A percentile compares a stretch with the other conserved stretches of the same genome.
Conservation (phyloP, 2,113 vertebrate genomes). For the Cebidichthys violaceus region DNA sequence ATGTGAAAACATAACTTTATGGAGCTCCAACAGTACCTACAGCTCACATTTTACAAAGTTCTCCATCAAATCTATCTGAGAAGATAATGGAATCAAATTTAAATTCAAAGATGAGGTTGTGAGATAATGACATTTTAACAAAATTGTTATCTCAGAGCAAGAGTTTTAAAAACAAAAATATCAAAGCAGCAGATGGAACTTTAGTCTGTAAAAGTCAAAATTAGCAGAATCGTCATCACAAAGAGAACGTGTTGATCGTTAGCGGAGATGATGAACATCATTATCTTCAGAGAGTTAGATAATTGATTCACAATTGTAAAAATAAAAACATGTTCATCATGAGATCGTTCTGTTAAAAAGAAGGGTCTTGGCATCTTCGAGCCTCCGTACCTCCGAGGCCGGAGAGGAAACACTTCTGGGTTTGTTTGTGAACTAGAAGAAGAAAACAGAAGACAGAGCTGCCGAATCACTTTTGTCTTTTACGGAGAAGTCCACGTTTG, state of each 20-base stretch:
- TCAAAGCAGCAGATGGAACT: background rate
- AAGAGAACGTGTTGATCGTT: background rate
- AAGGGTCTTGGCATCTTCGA: too few relatives aligned
- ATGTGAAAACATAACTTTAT: background rate
- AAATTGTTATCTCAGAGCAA: background rate
- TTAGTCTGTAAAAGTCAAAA: background rate
- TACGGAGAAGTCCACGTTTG: conserved; percentile 75
- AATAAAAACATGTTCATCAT: background rate
- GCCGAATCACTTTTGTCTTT: conserved; percentile 65
- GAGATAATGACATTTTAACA: background rate
- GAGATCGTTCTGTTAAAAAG: background rate
- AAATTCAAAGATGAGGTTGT: background rate
- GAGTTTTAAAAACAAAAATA: background rate
- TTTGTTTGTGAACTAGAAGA: background rate
- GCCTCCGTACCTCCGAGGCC: too few relatives aligned
- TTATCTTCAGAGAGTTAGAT: background rate
- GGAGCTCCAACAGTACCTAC: background rate
- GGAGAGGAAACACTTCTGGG: background rate
- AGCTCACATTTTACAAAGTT: background rate
- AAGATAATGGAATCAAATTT: background rate
- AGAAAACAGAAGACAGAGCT: conserved; percentile 70
- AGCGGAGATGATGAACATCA: background rate
- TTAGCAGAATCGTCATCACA: background rate
- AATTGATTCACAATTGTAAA: background rate
- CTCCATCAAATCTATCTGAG: background rate